Conservation (phyloP, 2,797 vertebrate species). For the Benthosema pterotum region DNA sequence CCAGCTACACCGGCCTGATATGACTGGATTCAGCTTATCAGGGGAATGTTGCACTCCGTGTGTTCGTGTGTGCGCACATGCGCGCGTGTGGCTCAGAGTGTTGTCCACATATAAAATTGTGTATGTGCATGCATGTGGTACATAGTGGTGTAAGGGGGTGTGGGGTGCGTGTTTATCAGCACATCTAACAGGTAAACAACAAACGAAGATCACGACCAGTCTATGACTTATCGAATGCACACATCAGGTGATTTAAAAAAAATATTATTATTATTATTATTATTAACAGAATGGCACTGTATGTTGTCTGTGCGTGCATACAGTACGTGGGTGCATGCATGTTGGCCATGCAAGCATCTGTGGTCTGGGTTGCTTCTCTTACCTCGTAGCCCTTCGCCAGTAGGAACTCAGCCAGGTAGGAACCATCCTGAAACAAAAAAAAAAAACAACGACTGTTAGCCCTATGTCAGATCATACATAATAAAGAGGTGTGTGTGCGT, state of each 20-base stretch:
- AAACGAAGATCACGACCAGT: too few relatives aligned
- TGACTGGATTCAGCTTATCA: conserved; percentile 73
- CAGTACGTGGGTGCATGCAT: conserved; percentile 68
- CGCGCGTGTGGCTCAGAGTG: too few relatives aligned
- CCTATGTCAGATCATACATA: too few relatives aligned
- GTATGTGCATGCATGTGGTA: not conserved
- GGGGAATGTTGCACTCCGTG: conserved; percentile 43
- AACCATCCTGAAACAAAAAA: conserved; percentile 92
- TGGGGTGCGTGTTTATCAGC: too few relatives aligned
- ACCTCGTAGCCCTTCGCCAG: conserved; percentile 96
- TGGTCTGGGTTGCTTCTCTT: conserved; percentile 74
- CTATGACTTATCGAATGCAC: too few relatives aligned
- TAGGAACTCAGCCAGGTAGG: conserved; percentile 98
- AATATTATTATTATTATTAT: too few relatives aligned
- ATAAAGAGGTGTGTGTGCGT: too few relatives aligned
- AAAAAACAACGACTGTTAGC: not conserved
- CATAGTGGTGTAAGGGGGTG: too few relatives aligned
- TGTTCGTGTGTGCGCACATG: conserved; percentile 62
- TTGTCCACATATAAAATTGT: not conserved
- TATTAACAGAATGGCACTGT: not conserved
- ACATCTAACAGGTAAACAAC: too few relatives aligned
- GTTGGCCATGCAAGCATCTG: conserved; percentile 63
- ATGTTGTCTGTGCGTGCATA: not conserved
- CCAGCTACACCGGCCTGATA: conserved; percentile 28
- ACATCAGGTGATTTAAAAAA: too few relatives aligned